Conservation (phyloP, 2,888 invertebrate genomes). For the Lymantria dispar region DNA sequence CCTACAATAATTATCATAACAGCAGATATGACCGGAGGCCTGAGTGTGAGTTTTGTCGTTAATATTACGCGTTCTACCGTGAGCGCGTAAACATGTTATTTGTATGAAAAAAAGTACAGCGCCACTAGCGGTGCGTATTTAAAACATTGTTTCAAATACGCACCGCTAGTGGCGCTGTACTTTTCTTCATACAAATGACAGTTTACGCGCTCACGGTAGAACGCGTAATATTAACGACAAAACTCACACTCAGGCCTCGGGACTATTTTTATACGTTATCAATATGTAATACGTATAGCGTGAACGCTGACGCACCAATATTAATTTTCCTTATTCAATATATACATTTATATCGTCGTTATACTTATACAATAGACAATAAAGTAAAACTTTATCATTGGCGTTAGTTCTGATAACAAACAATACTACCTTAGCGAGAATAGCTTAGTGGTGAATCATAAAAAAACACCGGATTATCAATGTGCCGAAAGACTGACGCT, state of each 20-base stretch:
- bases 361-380: constrained; percentile 1
- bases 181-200: no score
- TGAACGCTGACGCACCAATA: neutral
- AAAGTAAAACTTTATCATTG: constrained; percentile 21
- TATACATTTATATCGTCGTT: neutral
- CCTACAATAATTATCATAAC: neutral
- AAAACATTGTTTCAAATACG: no score
- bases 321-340: neutral
- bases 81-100: no score
- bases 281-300: neutral
- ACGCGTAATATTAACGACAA: no score
- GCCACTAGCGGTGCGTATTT: no score
- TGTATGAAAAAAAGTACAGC: no score
- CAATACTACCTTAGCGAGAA: constrained; percentile 2
- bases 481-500: no score
- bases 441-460: constrained; percentile 16
- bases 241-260: no score
- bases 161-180: no score
- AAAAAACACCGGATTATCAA: neutral
- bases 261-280: neutral
- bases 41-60: no score
- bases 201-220: no score
- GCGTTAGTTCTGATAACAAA: constrained; percentile 20
- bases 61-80: no score
- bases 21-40: neutral